A percentile compares a stretch with the other conserved stretches of the same genome.
These are phyloP conservation scores for Cottoperca gobio DNA, from an alignment of 2,797 vertebrate species.

Conservation along the genomic window DNA sequence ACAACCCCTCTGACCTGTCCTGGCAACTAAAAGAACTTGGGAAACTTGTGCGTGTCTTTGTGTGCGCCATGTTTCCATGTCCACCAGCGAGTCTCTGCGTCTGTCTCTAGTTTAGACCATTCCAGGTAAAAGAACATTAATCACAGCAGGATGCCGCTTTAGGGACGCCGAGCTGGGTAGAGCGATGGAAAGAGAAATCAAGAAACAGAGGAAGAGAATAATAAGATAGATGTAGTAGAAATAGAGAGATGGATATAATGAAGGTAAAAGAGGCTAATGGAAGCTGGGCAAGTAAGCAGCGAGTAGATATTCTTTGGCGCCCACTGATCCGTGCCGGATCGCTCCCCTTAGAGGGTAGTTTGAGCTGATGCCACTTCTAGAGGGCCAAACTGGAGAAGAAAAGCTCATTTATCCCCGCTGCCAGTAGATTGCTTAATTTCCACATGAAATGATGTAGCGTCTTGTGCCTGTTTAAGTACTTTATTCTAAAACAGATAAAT, in stretches of 20 bases:
- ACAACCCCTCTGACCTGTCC: constrained; percentile 47
- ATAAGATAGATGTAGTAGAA: constrained; percentile 32
- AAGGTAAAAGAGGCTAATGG: constrained; percentile 26
- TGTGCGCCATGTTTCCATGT: constrained; percentile 51
- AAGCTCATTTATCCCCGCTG: constrained; percentile 37
- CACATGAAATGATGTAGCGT: constrained; percentile 38
- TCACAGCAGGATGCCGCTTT: constrained; percentile 43
- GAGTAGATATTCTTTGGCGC: constrained; percentile 42
- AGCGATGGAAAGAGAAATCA: constrained; percentile 40
- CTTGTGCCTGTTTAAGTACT: constrained; percentile 45
- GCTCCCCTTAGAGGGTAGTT: constrained; percentile 45
- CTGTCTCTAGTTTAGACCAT: constrained; percentile 30
- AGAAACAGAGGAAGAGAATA: constrained; percentile 27
- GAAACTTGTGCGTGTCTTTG: constrained; percentile 6
- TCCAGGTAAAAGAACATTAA: constrained; percentile 60
- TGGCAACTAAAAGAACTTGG: constrained; percentile 28
- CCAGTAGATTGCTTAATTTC: constrained; percentile 53
- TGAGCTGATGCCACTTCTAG: constrained; percentile 56
- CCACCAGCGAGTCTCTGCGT: constrained; percentile 22
- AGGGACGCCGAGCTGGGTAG: constrained; percentile 39
- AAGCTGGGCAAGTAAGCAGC: constrained; percentile 29
- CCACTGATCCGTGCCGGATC: constrained; percentile 10
- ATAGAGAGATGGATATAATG: constrained; percentile 32
- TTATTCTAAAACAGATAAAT: constrained; percentile 32
- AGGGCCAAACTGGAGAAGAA: constrained; percentile 32